Evolutionary conservation across 2,113 vertebrate genomes (phyloP).

Genomic region (Ochotona curzoniae): DNA sequence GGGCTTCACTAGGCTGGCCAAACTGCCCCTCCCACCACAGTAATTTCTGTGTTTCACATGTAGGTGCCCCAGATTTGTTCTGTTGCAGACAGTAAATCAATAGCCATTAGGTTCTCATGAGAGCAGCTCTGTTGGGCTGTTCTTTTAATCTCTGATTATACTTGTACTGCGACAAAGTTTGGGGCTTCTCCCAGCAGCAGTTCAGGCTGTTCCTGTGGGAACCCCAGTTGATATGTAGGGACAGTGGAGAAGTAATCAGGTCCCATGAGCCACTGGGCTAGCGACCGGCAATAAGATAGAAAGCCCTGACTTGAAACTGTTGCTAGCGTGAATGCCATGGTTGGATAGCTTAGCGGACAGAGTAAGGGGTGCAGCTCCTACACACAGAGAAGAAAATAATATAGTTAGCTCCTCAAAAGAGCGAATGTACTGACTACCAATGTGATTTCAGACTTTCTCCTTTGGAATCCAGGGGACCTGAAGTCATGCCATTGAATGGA

Average conservation of each 20-base stretch:
- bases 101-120: neutral
- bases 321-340: neutral
- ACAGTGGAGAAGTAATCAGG: neutral
- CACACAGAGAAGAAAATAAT: neutral
- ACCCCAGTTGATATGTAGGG: neutral
- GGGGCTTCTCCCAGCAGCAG: neutral
- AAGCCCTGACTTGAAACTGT: neutral
- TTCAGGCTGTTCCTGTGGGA: neutral
- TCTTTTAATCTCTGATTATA: neutral
- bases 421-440: neutral
- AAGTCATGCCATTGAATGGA: neutral
- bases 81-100: neutral
- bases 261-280: neutral
- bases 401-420: slow-evolving; percentile 33
- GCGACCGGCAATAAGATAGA: neutral
- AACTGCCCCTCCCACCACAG: neutral
- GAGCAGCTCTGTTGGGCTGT: neutral
- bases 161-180: neutral
- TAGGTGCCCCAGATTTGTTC: neutral
- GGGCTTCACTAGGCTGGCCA: neutral
- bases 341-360: neutral
- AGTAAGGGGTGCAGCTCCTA: neutral
- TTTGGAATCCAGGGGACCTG: neutral
- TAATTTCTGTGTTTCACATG: neutral
- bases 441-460: neutral